Evolutionary conservation across 2,113 vertebrate genomes (phyloP), one percentile per base, ranked within the genome.

Genomic region (Lynx canadensis): DNA sequence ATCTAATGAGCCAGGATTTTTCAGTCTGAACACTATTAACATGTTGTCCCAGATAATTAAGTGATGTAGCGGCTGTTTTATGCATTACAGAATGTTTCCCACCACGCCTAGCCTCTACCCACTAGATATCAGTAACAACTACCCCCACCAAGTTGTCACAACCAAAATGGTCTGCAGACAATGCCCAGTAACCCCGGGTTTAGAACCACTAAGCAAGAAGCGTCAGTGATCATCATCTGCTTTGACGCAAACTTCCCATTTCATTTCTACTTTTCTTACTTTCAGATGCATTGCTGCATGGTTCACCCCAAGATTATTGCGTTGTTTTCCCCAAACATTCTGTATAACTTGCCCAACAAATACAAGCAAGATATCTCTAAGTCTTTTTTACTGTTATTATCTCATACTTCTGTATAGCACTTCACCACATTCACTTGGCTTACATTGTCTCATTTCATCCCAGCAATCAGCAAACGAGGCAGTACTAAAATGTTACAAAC

Each of bases 101-200:
- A 57, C 33, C 19, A 31, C 71, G 5, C 63, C 33, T 41, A 23
- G 29, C 16, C 57, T 97, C 55, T 94, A 71, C 57, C 48, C 83
- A 95, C 86, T 84, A 92, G 86, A 45, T 94, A 71, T 94, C 89
- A 96, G 60, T 76, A 95, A 92, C 71, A 63, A 63, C 33, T 45
- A 65, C 48, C 78, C 41, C 52, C 27, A 73, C 29, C 87, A 91
- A 48, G 23, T 38, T 71, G 57, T 41, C 13, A 86, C 18, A 90
- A 76, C 41, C 82, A 83, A 55, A 71, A 57, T 71, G 25, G 36
- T 45, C 89, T 66, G 14, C 16, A 55, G 15, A 38, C 21, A 13
- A 41, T 82, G 45, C 13, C 33, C 36, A 48, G 82, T 55, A 89
- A n/a, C 5, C 27, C 21, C 29, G 25, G 14, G 19, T 65, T 84